Conservation (phyloP, 2,888 invertebrate species). For the Hetaerina titia region DNA sequence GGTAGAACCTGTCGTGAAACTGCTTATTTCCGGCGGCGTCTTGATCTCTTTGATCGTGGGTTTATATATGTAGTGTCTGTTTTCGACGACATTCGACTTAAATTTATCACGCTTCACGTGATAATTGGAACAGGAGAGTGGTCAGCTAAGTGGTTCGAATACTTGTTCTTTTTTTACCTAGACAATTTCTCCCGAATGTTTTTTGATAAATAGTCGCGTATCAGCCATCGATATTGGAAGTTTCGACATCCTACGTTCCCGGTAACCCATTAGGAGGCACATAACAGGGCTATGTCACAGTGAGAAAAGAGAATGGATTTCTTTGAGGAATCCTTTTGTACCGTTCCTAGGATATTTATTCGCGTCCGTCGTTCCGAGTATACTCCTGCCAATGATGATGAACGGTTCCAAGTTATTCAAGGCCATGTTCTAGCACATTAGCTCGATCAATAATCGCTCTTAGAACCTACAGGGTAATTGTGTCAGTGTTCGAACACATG, state of each 20-base stretch:
- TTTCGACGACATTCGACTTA: background rate
- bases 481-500: too few relatives aligned
- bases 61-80: too few relatives aligned
- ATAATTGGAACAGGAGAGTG: background rate
- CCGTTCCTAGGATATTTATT: too few relatives aligned
- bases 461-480: too few relatives aligned
- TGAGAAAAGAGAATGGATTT: too few relatives aligned
- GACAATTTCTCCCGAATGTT: background rate
- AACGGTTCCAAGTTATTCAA: too few relatives aligned
- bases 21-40: background rate
- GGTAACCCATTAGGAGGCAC: background rate
- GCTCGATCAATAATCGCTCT: too few relatives aligned
- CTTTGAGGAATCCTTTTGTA: too few relatives aligned
- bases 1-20: background rate
- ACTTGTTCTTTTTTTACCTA: background rate
- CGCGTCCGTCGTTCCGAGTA: too few relatives aligned
- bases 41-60: too few relatives aligned
- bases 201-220: background rate
- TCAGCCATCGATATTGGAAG: background rate
- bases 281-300: background rate
- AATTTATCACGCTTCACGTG: background rate
- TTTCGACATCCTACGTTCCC: background rate
- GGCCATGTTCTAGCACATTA: too few relatives aligned
- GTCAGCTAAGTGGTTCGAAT: background rate
- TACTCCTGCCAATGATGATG: too few relatives aligned